Percentiles rank a stretch among this genome's conserved stretches.
phyloP scores from a whole-genome alignment of 2,888 invertebrate species.

The Lapara coniferarum region DNA sequence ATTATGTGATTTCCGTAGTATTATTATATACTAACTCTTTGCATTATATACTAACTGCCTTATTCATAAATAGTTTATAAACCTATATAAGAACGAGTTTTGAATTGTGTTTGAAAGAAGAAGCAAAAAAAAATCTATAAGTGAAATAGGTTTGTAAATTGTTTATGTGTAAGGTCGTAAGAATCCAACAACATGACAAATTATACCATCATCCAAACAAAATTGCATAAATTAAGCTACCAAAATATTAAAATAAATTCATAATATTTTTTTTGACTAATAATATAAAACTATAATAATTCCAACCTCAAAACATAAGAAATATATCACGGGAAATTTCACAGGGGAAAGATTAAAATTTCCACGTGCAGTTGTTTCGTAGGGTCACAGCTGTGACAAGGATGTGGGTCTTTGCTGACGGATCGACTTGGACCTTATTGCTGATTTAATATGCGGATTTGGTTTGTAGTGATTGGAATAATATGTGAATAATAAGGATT shows the following conservation, averaged over 20 bases:
- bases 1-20: too few relatives aligned
- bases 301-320: not conserved
- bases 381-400: slow-evolving; percentile 71
- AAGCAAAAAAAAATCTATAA: too few relatives aligned
- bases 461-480: not conserved
- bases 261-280: too few relatives aligned
- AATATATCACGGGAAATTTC: not conserved
- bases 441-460: slow-evolving; percentile 36
- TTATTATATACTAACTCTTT: not conserved
- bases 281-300: not conserved
- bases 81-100: too few relatives aligned
- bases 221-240: too few relatives aligned
- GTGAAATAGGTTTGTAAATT: too few relatives aligned
- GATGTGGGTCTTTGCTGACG: slow-evolving; percentile 62
- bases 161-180: too few relatives aligned
- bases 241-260: too few relatives aligned
- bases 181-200: too few relatives aligned
- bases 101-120: too few relatives aligned
- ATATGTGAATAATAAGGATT: not conserved
- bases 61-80: not conserved
- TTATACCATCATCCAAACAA: too few relatives aligned
- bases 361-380: slow-evolving; percentile 71
- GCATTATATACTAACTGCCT: not conserved
- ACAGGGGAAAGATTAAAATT: slow-evolving; percentile 64
- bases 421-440: slow-evolving; percentile 44